Percentiles rank a stretch among this genome's conserved stretches.
These are phyloP conservation scores for Fragum fragum DNA, from an alignment of 2,888 invertebrate genomes.

Conservation along the genomic window DNA sequence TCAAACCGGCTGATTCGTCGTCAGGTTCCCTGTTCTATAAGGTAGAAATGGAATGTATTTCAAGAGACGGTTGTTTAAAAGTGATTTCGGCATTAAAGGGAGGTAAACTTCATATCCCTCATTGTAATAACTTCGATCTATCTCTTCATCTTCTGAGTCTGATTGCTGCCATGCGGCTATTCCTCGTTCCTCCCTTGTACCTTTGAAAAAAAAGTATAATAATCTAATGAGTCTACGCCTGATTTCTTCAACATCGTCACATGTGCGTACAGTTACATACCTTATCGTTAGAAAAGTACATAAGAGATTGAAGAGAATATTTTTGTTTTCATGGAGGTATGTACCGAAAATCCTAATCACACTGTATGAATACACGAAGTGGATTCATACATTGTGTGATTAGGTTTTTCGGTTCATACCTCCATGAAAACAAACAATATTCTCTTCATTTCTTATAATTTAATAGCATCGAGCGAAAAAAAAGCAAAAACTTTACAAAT, in stretches of 20 bases:
- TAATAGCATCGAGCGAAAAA: too few species aligned
- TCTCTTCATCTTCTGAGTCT: slow-evolving; percentile 34
- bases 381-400: too few species aligned
- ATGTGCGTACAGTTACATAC: neutral
- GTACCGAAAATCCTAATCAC: too few species aligned
- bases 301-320: too few species aligned
- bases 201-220: slow-evolving; percentile 1
- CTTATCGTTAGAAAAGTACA: neutral
- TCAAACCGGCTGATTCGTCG: too few species aligned
- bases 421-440: too few species aligned
- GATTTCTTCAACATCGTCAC: neutral
- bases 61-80: slow-evolving; percentile 39
- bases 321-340: too few species aligned
- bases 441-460: too few species aligned
- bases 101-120: slow-evolving; percentile 64
- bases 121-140: slow-evolving; percentile 31
- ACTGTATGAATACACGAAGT: too few species aligned
- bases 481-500: too few species aligned
- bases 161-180: slow-evolving; percentile 58
- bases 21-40: slow-evolving; percentile 8
- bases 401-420: too few species aligned
- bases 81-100: slow-evolving; percentile 37
- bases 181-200: slow-evolving; percentile 51
- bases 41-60: slow-evolving; percentile 63
- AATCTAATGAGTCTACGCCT: neutral